These are phyloP conservation scores for Atopsyche davidsoni DNA, from an alignment of 1,140 invertebrate genomes.

Conservation along the genomic window DNA sequence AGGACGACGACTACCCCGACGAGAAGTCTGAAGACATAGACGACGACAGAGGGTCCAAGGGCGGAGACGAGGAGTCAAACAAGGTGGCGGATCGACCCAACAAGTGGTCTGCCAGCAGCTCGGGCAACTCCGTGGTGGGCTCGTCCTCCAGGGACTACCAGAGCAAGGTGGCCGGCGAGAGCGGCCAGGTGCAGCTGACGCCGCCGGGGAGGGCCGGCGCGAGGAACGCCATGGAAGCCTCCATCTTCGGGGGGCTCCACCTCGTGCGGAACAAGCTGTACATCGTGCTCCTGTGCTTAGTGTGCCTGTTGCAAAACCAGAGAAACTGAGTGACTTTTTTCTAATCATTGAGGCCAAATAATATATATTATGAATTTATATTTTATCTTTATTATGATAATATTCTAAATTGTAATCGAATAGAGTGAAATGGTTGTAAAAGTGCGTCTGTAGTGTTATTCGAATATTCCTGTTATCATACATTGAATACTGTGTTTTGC, in stretches of 20 bases:
- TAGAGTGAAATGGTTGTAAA: too few relatives aligned
- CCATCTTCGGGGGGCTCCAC: background rate
- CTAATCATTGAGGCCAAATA: too few relatives aligned
- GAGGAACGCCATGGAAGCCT: background rate
- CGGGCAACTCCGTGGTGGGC: constrained; percentile 23
- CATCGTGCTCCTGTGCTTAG: background rate
- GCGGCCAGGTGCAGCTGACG: constrained; percentile 11
- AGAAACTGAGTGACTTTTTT: too few relatives aligned
- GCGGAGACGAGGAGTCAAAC: constrained; percentile 10
- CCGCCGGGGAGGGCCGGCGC: constrained; percentile 4
- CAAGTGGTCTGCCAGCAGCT: constrained; percentile 20
- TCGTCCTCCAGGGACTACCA: constrained; percentile 12
- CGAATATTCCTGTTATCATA: too few relatives aligned
- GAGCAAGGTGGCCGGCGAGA: constrained; percentile 14
- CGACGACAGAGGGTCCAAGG: constrained; percentile 2
- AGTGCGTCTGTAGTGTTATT: too few relatives aligned
- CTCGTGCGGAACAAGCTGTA: constrained; percentile 1
- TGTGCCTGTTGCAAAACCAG: background rate
- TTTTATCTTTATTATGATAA: too few relatives aligned
- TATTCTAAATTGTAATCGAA: too few relatives aligned
- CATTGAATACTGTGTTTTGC: too few relatives aligned
- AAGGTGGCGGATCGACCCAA: constrained; percentile 22
- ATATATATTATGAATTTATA: too few relatives aligned
- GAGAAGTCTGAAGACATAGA: constrained; percentile 14
- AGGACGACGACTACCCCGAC: constrained; percentile 23